phyloP scores from a whole-genome alignment of 2,113 vertebrate species.

The Bubo bubo region DNA sequence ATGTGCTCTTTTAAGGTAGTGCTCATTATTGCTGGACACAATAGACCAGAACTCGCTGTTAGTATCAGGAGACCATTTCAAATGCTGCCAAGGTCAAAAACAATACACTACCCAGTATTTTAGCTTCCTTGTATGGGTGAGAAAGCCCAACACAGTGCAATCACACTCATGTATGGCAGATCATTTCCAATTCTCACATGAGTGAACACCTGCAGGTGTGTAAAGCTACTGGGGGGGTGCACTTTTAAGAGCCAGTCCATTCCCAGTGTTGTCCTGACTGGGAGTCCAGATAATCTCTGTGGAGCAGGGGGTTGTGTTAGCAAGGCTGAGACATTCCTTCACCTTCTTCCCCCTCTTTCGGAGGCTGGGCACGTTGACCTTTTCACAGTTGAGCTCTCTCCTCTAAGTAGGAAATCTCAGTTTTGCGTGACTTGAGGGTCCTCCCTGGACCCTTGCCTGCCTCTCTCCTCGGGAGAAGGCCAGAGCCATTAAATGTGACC shows the following conservation, averaged over 20 bases:
- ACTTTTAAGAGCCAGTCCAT: rapidly evolving
- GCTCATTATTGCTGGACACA: constrained; percentile 33
- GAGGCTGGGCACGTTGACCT: not conserved
- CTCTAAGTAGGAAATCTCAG: not conserved
- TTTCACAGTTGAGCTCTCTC: not conserved
- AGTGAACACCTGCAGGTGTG: rapidly evolving
- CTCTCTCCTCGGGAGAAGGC: not conserved
- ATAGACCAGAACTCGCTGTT: not conserved
- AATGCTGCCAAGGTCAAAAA: constrained; percentile 32
- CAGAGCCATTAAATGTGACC: rapidly evolving
- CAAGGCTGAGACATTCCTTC: not conserved
- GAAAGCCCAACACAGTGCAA: not conserved
- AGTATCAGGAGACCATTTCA: not conserved
- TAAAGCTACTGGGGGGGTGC: too few species aligned
- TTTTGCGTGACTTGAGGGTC: not conserved
- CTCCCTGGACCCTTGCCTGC: too few species aligned
- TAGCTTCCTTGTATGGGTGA: not conserved
- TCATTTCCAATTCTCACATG: not conserved
- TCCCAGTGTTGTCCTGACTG: rapidly evolving
- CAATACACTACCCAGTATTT: not conserved
- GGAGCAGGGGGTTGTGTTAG: not conserved
- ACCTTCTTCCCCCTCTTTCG: rapidly evolving
- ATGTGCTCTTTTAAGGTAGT: not conserved
- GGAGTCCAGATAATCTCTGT: not conserved
- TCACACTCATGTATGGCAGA: too few species aligned